Evolutionary conservation across 2,113 vertebrate genomes (phyloP).

Genomic region (Triplophysa tibetana): DNA sequence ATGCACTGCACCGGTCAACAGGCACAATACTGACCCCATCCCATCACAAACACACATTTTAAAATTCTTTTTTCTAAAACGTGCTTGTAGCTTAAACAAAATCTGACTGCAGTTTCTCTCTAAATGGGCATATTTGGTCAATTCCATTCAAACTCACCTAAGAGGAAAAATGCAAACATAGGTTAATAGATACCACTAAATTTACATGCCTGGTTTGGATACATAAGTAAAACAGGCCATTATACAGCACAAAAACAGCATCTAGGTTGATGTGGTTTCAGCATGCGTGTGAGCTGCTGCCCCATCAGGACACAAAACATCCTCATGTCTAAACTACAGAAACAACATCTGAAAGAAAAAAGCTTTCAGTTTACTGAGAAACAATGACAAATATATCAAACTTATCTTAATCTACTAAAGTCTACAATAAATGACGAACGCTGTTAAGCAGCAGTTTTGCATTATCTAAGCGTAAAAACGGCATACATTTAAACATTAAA

Average conservation of each 20-base stretch:
- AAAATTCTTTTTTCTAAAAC: not conserved
- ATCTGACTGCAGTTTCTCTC: not conserved
- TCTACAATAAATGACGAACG: not conserved
- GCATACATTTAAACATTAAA: constrained; percentile 17
- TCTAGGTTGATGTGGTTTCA: not conserved
- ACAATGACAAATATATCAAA: too few species aligned
- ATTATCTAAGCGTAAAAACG: not conserved
- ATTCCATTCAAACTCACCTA: too few species aligned
- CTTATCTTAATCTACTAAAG: not conserved
- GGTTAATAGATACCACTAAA: too few species aligned
- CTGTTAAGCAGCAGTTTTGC: not conserved
- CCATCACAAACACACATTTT: not conserved
- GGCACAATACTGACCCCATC: not conserved
- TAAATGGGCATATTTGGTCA: too few species aligned
- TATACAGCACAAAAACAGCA: not conserved
- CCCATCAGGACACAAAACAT: constrained; percentile 52
- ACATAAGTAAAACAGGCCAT: not conserved
- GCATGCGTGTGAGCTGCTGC: constrained; percentile 54
- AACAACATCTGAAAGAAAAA: constrained; percentile 4
- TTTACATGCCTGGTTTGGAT: not conserved
- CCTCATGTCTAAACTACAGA: not conserved
- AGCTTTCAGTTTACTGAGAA: not conserved
- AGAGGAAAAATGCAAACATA: too few species aligned
- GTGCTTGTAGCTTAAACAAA: not conserved
- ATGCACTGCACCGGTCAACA: not conserved